Conservation (phyloP, 2,888 invertebrate species). For the Cremastinae sp. region DNA sequence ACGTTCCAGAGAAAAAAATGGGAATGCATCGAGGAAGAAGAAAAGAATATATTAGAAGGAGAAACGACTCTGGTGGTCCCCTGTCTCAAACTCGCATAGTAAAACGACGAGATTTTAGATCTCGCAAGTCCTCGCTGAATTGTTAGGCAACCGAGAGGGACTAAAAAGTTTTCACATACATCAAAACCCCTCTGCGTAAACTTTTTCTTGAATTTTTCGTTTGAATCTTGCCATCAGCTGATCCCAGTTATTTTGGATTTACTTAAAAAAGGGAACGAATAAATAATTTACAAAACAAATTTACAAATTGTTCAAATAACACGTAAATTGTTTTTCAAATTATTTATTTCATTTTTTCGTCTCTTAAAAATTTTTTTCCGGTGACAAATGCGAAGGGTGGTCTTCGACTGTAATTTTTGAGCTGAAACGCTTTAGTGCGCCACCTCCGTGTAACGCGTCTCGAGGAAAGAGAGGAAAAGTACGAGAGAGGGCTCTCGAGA, state of each 20-base stretch:
- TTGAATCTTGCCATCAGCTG: slow-evolving; percentile 62
- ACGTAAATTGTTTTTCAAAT: too few species aligned
- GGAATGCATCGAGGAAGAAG: slow-evolving; percentile 66
- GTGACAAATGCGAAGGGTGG: slow-evolving; percentile 52
- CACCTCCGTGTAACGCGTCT: slow-evolving; percentile 32
- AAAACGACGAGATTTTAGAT: slow-evolving; percentile 31
- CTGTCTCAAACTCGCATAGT: slow-evolving; percentile 38
- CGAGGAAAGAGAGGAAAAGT: slow-evolving; percentile 6
- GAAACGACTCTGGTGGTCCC: slow-evolving; percentile 75
- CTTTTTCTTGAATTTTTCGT: slow-evolving; percentile 10
- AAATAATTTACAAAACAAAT: too few species aligned
- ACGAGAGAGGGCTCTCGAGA: slow-evolving; percentile 4
- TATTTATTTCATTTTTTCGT: slow-evolving; percentile 31
- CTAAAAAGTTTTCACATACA: slow-evolving; percentile 44
- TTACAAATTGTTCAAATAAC: too few species aligned
- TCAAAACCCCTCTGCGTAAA: slow-evolving; percentile 43
- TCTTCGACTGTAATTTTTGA: slow-evolving; percentile 65
- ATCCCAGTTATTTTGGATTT: too few species aligned
- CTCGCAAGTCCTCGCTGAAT: slow-evolving; percentile 21
- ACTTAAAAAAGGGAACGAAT: too few species aligned
- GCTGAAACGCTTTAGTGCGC: slow-evolving; percentile 66
- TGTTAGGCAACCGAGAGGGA: slow-evolving; percentile 6
- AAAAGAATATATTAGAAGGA: slow-evolving; percentile 43
- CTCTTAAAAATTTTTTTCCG: slow-evolving; percentile 22
- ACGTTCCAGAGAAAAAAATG: slow-evolving; percentile 40